phyloP scores from a whole-genome alignment of 2,113 vertebrate species.

The Nestor notabilis region DNA sequence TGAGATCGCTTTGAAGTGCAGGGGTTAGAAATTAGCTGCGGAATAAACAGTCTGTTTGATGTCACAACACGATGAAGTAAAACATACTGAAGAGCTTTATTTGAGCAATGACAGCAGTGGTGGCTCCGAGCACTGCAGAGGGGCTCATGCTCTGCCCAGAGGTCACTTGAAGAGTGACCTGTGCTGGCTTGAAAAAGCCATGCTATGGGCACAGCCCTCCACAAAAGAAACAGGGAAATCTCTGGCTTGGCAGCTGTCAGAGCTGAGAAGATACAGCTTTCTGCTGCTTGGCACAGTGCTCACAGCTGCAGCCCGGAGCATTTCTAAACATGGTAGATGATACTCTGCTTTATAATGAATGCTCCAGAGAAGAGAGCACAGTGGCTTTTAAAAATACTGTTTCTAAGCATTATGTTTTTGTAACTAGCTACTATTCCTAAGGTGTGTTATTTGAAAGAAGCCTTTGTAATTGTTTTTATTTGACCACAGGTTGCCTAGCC shows the following conservation, averaged over 20 bases:
- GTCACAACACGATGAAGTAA: accelerated
- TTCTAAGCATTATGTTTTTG: background rate
- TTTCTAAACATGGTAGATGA: background rate
- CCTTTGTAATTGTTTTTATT: background rate
- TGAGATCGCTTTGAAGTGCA: background rate
- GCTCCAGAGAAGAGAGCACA: background rate
- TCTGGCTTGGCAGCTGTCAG: background rate
- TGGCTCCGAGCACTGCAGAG: accelerated
- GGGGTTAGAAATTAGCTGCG: background rate
- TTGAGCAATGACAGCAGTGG: background rate
- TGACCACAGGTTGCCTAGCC: background rate
- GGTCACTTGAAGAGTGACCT: background rate
- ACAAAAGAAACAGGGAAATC: background rate
- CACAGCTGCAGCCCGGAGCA: background rate
- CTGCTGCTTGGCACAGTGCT: background rate
- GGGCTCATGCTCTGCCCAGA: background rate
- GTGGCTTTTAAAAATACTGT: background rate
- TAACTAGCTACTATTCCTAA: background rate
- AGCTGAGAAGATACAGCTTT: background rate
- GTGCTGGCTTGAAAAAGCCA: background rate
- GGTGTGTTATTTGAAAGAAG: background rate
- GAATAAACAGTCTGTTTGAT: background rate
- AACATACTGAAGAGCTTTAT: background rate
- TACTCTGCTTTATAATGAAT: background rate
- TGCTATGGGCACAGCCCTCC: background rate